These are phyloP conservation scores for Yoshiicerus persimilis DNA, from an alignment of 1,140 invertebrate species.

Conservation along the genomic window DNA sequence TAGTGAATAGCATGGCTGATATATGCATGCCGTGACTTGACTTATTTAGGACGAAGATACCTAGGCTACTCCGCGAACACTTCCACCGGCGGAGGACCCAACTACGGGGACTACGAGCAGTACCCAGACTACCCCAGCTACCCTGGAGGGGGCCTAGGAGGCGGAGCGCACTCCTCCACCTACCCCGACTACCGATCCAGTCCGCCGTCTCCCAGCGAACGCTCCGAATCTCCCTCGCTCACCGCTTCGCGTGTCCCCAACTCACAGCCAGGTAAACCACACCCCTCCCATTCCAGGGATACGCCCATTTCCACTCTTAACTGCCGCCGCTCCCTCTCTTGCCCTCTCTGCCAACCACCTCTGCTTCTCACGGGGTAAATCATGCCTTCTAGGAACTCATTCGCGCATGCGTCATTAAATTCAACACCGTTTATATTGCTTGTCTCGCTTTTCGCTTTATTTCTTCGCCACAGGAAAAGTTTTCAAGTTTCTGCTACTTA, in stretches of 20 bases:
- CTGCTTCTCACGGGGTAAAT: no score
- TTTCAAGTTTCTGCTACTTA: no score
- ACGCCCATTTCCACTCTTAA: neutral
- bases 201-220: conserved; percentile 62
- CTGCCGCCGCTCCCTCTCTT: neutral
- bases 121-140: conserved; percentile 57
- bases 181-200: conserved; percentile 53
- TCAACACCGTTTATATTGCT: no score
- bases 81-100: conserved; percentile 34
- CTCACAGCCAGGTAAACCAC: neutral
- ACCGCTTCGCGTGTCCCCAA: conserved; percentile 3
- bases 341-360: neutral
- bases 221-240: conserved; percentile 60
- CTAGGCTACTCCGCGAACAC: conserved; percentile 10
- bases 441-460: no score
- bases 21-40: neutral
- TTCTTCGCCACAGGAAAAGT: no score
- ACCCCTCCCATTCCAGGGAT: neutral
- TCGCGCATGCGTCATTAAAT: no score
- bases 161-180: conserved; percentile 6
- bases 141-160: conserved; percentile 43
- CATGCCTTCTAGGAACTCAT: no score
- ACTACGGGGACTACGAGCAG: conserved; percentile 64
- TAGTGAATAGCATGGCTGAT: conserved; percentile 25
- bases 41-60: conserved; percentile 30